A percentile compares a stretch with the other conserved stretches of the same genome.
phyloP scores from a whole-genome alignment of 2,888 invertebrate species.

The Polydrusus tereticollis region DNA sequence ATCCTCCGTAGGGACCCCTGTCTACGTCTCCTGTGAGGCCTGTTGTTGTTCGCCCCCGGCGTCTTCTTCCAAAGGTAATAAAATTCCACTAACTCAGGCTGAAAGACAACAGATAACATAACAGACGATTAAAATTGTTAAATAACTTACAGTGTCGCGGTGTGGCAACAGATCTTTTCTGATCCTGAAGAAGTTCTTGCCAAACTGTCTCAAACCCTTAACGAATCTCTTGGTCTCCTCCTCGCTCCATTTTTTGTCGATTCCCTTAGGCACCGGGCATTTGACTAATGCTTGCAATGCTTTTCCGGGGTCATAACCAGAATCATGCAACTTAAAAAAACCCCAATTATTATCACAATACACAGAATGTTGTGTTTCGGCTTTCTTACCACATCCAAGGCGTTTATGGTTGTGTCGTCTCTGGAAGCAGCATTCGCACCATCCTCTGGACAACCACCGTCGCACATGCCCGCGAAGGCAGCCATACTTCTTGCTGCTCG shows the following conservation, averaged over 20 bases:
- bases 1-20: conserved; percentile 90
- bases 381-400: conserved; percentile 85
- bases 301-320: conserved; percentile 95
- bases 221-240: conserved; percentile 99
- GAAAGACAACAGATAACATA: no score
- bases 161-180: conserved; percentile 96
- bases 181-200: conserved; percentile 99
- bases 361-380: not conserved
- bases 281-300: conserved; percentile 97
- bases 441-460: conserved; percentile 96
- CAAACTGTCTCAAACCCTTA: conserved; percentile 97
- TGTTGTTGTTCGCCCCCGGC: conserved; percentile 95
- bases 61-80: conserved; percentile 99
- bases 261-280: conserved; percentile 96
- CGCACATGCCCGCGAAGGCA: conserved; percentile 98
- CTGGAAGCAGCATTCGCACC: conserved; percentile 96
- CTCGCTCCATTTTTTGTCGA: conserved; percentile 98
- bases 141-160: conserved; percentile 86
- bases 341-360: not conserved
- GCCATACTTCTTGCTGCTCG: conserved; percentile 98
- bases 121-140: no score
- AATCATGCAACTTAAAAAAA: conserved; percentile 84
- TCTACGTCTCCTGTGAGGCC: conserved; percentile 91
- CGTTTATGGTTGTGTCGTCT: conserved; percentile 98
- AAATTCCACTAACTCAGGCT: conserved; percentile 97